Evolutionary conservation across 1,140 invertebrate species (phyloP).

Genomic region (Euwallacea similis): DNA sequence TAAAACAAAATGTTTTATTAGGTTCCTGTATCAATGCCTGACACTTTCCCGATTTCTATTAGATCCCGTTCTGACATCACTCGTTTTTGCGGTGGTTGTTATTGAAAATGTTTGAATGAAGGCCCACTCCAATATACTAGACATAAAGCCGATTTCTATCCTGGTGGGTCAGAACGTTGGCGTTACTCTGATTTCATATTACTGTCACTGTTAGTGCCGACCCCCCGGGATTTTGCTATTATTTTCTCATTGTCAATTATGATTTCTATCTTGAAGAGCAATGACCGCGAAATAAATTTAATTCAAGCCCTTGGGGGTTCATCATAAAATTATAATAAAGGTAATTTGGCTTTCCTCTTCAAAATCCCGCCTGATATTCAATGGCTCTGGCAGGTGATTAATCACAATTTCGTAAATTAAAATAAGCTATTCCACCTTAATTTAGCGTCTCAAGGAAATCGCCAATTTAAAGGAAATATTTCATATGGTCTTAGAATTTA

Average conservation of each 20-base stretch:
- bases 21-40: conserved; percentile 10
- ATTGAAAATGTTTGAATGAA: conserved; percentile 24
- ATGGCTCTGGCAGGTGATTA: conserved; percentile 8
- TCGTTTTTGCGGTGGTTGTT: conserved; percentile 10
- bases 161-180: no score
- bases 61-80: conserved; percentile 4
- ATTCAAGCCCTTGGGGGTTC: not conserved
- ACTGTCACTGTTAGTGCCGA: no score
- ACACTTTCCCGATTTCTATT: conserved; percentile 24
- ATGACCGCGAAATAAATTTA: not conserved
- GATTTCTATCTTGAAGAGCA: no score
- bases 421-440: conserved; percentile 6
- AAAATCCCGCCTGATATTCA: not conserved
- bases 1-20: conserved; percentile 23
- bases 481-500: not conserved
- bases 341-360: conserved; percentile 10
- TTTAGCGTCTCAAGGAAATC: conserved; percentile 6
- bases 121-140: conserved; percentile 4
- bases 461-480: conserved; percentile 10
- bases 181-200: no score
- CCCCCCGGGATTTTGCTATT: no score
- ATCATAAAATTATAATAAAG: conserved; percentile 1
- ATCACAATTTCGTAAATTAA: conserved; percentile 12
- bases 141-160: not conserved
- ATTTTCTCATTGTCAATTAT: no score